Base-by-base conservation (phyloP, 2,113 vertebrate species). In the Telmatochromis sp. region DNA sequence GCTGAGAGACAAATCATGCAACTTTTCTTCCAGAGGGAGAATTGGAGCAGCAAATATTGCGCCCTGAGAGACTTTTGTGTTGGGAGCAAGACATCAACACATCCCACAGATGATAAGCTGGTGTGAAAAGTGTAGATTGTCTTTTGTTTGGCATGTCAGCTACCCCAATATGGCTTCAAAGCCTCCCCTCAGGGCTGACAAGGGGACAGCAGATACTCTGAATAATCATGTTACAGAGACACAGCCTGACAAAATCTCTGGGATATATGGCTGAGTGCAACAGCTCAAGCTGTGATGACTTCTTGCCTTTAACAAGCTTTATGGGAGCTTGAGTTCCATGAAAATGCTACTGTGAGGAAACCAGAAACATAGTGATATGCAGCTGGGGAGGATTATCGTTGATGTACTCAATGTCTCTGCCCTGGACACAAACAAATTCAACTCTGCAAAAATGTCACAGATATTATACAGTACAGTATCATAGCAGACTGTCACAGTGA, bases 221-320 rank as follows among this genome's bases (percentile, higher is more conserved):
- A 88, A 92, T 89, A 89, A 93, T 93, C 89, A 87, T 9, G 78
- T 93, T 93, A 86, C 50, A 53, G 83, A 81, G 75, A 89, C 28
- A 54, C 54, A 53, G 68, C 68, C 81, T 80, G 86, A 89, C 83
- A 81, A 63, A 80, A 90, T 68, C 80, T 79, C 82, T 80, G 80
- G 81, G 60, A 88, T 92, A 83, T 87, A 47, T 58, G 80, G 80
- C 54, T 19, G 63, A 28, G 71, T 31, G 3, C 11, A 37, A 63
- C n/a, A 50, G 73, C 81, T 90, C 31, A 40, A 50, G 17, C 51
- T 21, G 50, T 4, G 31, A 75, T 51, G 50, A 91, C 63, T 87
- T 89, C 40, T 51, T 85, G 81, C 28, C 47, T 82, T 83, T 37
- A 37, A 50, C 23, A 2, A 63, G 81, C 73, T 82, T 91, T 89